phyloP scores from a whole-genome alignment of 2,888 invertebrate genomes.

The Alviniconcha strummeri region DNA sequence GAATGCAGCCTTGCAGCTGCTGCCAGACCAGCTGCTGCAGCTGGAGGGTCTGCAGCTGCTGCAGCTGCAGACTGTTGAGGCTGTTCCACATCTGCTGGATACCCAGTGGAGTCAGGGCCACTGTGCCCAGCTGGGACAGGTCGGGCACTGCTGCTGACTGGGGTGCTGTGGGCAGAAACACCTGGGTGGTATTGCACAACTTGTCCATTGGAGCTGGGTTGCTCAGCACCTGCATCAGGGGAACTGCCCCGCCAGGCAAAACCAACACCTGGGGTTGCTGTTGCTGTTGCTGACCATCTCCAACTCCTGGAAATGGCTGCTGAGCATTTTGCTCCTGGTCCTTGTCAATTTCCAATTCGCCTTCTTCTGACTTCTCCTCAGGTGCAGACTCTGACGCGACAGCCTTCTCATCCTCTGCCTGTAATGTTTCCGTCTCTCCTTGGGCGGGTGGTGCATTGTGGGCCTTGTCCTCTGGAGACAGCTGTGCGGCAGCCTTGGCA shows the following conservation, averaged over 20 bases:
- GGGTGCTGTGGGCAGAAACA: constrained; percentile 33
- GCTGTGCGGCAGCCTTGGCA: neutral
- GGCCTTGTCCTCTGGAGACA: constrained; percentile 2
- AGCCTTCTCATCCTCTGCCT: neutral
- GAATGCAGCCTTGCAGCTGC: constrained; percentile 55
- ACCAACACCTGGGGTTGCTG: constrained; percentile 33
- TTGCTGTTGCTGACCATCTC: constrained; percentile 30
- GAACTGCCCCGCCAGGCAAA: constrained; percentile 20
- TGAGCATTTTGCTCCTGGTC: neutral
- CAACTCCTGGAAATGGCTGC: constrained; percentile 21
- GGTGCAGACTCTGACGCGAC: neutral
- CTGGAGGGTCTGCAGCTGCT: constrained; percentile 57
- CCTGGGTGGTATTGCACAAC: constrained; percentile 34
- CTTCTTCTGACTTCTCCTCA: neutral
- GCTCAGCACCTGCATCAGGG: constrained; percentile 43
- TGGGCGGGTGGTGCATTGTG: neutral
- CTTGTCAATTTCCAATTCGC: neutral
- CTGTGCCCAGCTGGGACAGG: constrained; percentile 33
- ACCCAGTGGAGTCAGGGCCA: constrained; percentile 50
- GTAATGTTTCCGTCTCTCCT: neutral
- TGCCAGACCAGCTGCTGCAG: constrained; percentile 61
- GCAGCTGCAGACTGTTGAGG: constrained; percentile 60
- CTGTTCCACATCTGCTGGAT: constrained; percentile 57
- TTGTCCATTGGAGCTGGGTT: constrained; percentile 35
- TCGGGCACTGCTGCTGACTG: constrained; percentile 32